These are phyloP conservation scores for Sinohyriopsis cumingii DNA, from an alignment of 2,888 invertebrate species.

Conservation along the genomic window DNA sequence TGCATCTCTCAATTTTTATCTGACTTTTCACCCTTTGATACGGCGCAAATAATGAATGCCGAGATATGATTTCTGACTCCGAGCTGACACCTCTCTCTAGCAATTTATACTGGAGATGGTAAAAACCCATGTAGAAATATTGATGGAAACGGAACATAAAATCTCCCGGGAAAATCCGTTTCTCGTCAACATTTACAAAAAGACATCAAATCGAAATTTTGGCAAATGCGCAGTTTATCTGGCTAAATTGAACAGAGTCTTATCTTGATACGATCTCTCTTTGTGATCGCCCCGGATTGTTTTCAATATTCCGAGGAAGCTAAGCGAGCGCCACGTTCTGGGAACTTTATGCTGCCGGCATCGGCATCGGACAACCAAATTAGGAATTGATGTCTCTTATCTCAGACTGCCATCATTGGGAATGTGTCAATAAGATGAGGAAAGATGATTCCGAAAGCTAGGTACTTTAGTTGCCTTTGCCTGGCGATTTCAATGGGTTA, in stretches of 20 bases:
- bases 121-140: constrained; percentile 23
- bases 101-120: neutral
- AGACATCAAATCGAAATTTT: constrained; percentile 53
- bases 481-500: constrained; percentile 40
- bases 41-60: constrained; percentile 4
- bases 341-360: no score
- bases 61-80: constrained; percentile 3
- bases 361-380: constrained; percentile 3
- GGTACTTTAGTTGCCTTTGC: constrained; percentile 31
- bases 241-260: constrained; percentile 53
- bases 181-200: constrained; percentile 44
- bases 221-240: constrained; percentile 54
- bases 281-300: constrained; percentile 34
- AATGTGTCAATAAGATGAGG: constrained; percentile 41
- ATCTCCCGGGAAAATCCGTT: constrained; percentile 42
- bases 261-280: constrained; percentile 55
- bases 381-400: constrained; percentile 51
- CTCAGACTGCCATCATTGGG: constrained; percentile 36
- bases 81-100: neutral
- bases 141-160: constrained; percentile 30
- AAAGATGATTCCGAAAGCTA: constrained; percentile 34
- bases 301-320: constrained; percentile 35
- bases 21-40: constrained; percentile 8
- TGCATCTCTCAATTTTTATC: constrained; percentile 8
- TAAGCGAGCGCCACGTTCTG: no score